Evolutionary conservation across 2,797 vertebrate genomes (phyloP), one percentile per base, ranked within the genome.

Genomic region (Characodon lateralis): DNA sequence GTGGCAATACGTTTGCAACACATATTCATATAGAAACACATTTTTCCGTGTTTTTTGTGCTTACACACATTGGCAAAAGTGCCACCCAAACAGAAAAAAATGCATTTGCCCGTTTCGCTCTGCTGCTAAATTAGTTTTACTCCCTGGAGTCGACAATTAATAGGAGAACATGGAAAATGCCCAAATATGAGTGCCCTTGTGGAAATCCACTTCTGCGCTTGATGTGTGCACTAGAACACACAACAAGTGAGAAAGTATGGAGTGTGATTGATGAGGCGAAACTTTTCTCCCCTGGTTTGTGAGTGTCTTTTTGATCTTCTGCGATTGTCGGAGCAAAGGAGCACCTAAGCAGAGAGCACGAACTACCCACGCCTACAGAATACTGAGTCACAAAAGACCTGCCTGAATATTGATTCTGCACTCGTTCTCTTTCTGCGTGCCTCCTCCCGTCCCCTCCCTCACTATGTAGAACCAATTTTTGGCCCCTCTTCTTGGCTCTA

Each of bases 261-360:
- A 85, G 79, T 7, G 22, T 87, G 91, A 93, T 90, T 90, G 89
- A 93, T 90, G 88, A 90, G 87, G 84, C 59, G 0, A 84, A 90
- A 88, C 88, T 88, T 88, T 88, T 74, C 83, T 78, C 66, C 53
- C 35, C 78, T 69, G 71, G 79, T 89, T 90, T 75, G 65, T 86
- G 89, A 76, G 78, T 78, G 65, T 88, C 88, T 89, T 92, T 92
- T 91, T 91, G 84, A 93, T 92, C 87, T 84, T 59, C 76, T 43
- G 59, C 82, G 83, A 92, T 85, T 88, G 83, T 72, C 46, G 13
- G 80, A 82, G 87, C 31, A 70, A 85, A 69, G 76, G 81, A 83
- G 81, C 77, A 76, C 80, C 81, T 86, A 84, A 88, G n/a, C 70
- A 81, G 74, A 76, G 82, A 83, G 74, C 80, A 78, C 73, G 41